Base-by-base conservation (phyloP, 2,113 vertebrate genomes). In the Neofelis nebulosa region DNA sequence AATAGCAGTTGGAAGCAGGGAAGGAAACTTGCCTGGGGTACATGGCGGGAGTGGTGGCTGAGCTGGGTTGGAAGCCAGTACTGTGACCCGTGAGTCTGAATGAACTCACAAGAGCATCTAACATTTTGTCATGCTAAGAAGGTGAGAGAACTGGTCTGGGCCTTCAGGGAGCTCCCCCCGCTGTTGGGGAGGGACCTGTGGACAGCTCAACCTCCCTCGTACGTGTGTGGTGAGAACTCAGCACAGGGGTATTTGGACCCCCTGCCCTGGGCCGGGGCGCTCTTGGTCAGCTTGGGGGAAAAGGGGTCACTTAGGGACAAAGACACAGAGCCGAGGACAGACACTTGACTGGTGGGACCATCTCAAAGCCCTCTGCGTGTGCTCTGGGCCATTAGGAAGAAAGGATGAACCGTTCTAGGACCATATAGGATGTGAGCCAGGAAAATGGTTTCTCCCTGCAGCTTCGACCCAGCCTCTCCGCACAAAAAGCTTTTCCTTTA, bases 191-290 rank as follows among this genome's bases (percentile, higher is more conserved):
- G 3, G 63, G 5, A 10, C 12, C 3, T 14, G 0, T 19, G 82
- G 61, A 61, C 4, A 48, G 29, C 9, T 31, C 45, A 21, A 3
- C 5, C 10, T 21, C 27, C 48, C 36, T 18, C 11, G 48, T 16
- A 45, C 2, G 13, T 52, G 52, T 16, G 61, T 41, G 41, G n/a
- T 36, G 11, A 78, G 80, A 57, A 87, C 36, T 50, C 65, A 41
- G 71, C 16, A 8, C 33, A 3, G 31, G 65, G 7, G 5, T 41
- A 1, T 80, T 63, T 29, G 14, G 91, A 13, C 10, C 23, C 12
- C 0, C 0, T 15, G 33, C 12, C 0, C 0, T 12, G 29, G 45
- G 21, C 45, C 25, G 5, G 66, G 23, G 29, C 36, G 65, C 2
- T 79, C 65, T 14, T 45, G 71, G 65, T 10, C 9, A 15, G 6